Conservation (phyloP, 2,113 vertebrate species). For the Sciurus niger region DNA sequence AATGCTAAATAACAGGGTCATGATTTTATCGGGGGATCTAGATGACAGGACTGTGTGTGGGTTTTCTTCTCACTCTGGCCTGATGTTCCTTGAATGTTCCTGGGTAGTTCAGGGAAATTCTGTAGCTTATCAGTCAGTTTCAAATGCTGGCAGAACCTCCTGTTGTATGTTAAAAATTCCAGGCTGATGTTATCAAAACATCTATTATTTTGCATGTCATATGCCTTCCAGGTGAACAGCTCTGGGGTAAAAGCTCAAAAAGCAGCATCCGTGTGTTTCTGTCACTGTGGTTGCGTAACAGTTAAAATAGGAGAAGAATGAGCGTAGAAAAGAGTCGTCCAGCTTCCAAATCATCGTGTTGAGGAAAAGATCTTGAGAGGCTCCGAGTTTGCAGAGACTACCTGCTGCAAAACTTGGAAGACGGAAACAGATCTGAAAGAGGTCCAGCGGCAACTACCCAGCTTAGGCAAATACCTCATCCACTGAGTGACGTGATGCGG, state of each 20-base stretch:
- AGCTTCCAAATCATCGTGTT: conserved; percentile 10
- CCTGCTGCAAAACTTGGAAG: neutral
- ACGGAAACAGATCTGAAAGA: neutral
- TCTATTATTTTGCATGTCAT: neutral
- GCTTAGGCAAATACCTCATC: neutral
- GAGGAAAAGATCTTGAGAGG: neutral
- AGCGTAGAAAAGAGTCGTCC: neutral
- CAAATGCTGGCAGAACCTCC: neutral
- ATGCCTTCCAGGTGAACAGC: neutral
- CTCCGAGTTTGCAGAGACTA: neutral
- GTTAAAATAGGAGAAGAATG: conserved; percentile 1
- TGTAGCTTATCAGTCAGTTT: neutral
- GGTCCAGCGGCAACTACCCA: neutral
- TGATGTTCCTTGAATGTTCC: neutral
- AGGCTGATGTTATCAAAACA: conserved; percentile 12
- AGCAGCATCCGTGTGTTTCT: neutral
- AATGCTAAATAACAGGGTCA: neutral
- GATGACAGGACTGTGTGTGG: neutral
- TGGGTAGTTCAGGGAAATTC: neutral
- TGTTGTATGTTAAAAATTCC: conserved; percentile 21
- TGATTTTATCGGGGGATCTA: neutral
- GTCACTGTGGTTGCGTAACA: neutral
- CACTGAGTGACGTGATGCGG: neutral
- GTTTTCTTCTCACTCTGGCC: neutral
- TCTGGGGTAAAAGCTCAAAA: neutral